Evolutionary conservation across 2,113 vertebrate species (phyloP), one percentile per base, ranked within the genome.

Genomic region (Connochaetes taurinus): DNA sequence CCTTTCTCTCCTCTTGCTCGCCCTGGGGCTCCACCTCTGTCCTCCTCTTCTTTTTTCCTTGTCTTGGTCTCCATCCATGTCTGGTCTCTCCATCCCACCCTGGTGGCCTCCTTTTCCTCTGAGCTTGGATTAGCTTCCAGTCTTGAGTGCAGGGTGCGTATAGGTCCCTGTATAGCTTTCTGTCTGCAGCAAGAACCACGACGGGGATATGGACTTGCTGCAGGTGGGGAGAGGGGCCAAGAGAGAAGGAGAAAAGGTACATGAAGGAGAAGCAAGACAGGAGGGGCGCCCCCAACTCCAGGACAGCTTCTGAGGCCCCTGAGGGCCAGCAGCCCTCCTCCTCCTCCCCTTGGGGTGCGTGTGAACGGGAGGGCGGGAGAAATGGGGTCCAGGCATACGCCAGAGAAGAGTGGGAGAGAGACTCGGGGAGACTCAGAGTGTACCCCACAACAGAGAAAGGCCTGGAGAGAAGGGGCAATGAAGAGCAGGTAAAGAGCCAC

Each of bases 151-250:
- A 12, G 29, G 9, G 16, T 27, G 36, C 29, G 2, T 21, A 2
- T 15, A 14, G 86, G 67, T 64, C 33, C 36, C 13, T 21, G 14
- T 89, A 80, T 55, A 47, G 80, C 95, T 87, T 62, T 97, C 90
- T 85, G 81, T 88, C 23, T 91, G 84, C 55, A 43, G 95, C 27
- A 52, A 76, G 13, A 67, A 81, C 52, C 47, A 43, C 13, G 10
- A 3, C 17, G 1, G 62, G 89, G 80, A 78, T 36, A 31, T 29
- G 58, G 47, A 43, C 62, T 89, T 95, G 60, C 78, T 19, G 4
- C 43, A 14, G 36, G 5, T 3, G 27, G n/a, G 50, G 71, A 19
- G 36, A 43, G 19, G 33, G 53, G 29, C 10, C n/a, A n/a, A 52
- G 86, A 45, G 53, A 90, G 45, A 71, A 71, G 36, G 58, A 9